Evolutionary conservation across 2,113 vertebrate species (phyloP).

Genomic region (Haplotaxodon microlepis): DNA sequence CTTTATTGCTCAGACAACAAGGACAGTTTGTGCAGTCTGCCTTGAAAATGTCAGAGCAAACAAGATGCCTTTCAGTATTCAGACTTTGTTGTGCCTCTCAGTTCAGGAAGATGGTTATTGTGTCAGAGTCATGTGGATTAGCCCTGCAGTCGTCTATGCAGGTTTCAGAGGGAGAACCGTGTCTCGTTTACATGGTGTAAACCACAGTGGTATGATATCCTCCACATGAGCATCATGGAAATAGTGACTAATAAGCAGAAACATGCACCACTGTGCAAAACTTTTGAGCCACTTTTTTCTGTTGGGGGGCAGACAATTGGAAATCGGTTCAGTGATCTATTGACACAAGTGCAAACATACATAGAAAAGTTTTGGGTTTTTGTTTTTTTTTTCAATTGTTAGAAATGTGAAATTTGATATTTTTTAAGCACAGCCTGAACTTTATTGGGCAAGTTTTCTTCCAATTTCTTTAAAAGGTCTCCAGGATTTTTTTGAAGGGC

Average conservation of each 20-base stretch:
- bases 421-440: neutral
- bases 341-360: neutral
- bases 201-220: neutral
- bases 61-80: neutral
- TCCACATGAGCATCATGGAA: neutral
- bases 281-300: neutral
- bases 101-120: neutral
- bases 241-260: neutral
- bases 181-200: neutral
- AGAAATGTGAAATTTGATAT: neutral
- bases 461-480: neutral
- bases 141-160: neutral
- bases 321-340: neutral
- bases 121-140: neutral
- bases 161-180: neutral
- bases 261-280: neutral
- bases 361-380: neutral
- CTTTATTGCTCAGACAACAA: neutral
- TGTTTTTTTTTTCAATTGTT: neutral
- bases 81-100: neutral
- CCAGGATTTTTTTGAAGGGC: neutral
- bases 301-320: neutral
- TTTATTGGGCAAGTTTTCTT: neutral
- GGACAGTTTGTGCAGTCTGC: neutral
- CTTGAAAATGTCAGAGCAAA: conserved; percentile 1